Percentiles rank a stretch among this genome's conserved stretches.
Evolutionary conservation across 2,888 invertebrate species (phyloP).

Genomic region (Pardosa pseudoannulata): DNA sequence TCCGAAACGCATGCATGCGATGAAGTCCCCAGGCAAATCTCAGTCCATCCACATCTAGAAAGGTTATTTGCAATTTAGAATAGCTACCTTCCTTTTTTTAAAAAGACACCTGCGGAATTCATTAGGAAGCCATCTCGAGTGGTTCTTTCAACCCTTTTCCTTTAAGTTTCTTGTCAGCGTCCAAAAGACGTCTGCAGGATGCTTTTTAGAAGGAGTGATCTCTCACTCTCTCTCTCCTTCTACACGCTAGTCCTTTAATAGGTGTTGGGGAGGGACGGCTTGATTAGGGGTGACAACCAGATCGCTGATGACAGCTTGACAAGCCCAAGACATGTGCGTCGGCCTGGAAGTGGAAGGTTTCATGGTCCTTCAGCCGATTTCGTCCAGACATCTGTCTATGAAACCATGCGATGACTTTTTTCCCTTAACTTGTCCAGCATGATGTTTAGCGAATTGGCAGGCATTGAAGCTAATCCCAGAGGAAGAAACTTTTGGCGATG

Average conservation of each 20-base stretch:
- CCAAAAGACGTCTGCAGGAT: background rate
- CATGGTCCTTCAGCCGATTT: background rate
- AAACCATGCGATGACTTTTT: background rate
- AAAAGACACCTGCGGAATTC: constrained; percentile 5
- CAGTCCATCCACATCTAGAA: background rate
- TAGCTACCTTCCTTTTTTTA: background rate
- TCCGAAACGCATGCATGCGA: background rate
- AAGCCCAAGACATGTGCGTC: constrained; percentile 6
- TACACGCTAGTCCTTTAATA: background rate
- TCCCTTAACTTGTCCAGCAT: background rate
- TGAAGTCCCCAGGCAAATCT: background rate
- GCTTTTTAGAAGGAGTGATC: constrained; percentile 9
- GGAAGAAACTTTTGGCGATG: background rate
- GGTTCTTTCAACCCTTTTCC: constrained; percentile 20
- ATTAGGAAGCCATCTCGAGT: background rate
- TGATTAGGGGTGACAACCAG: constrained; percentile 39
- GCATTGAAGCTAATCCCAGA: background rate
- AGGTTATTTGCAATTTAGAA: constrained; percentile 1
- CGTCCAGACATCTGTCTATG: background rate
- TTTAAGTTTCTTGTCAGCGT: background rate
- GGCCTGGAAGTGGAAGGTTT: background rate
- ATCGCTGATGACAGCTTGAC: constrained; percentile 43
- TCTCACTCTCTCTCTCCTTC: constrained; percentile 30
- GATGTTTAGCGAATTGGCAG: background rate
- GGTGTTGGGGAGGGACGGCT: constrained; percentile 38